phyloP scores from a whole-genome alignment of 2,888 invertebrate genomes.

The Eurois occulta region DNA sequence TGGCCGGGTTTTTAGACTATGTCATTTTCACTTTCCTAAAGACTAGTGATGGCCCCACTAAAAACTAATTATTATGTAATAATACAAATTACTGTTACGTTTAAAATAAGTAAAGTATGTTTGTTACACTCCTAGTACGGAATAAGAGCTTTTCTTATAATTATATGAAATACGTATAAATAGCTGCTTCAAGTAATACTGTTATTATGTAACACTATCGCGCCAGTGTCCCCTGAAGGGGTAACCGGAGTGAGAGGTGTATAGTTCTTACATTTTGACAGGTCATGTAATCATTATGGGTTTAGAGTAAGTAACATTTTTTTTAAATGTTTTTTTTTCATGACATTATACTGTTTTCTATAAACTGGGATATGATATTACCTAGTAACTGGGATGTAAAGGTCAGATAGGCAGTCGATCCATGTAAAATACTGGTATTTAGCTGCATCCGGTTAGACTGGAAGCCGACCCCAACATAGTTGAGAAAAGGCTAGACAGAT shows the following conservation, averaged over 20 bases:
- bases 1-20: neutral
- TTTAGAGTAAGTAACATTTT: neutral
- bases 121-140: conserved; percentile 30
- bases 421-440: neutral
- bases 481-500: neutral
- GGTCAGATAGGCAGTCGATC: neutral
- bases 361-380: neutral
- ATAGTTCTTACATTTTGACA: neutral
- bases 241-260: neutral
- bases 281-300: neutral
- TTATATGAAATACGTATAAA: conserved; percentile 6
- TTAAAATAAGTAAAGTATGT: conserved; percentile 17
- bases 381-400: neutral
- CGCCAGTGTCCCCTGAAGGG: neutral
- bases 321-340: neutral
- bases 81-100: conserved; percentile 11
- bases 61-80: conserved; percentile 5
- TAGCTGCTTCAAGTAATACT: conserved; percentile 51
- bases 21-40: conserved; percentile 4
- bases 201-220: neutral
- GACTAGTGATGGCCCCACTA: conserved; percentile 28
- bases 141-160: conserved; percentile 43
- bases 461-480: too few species aligned
- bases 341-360: neutral
- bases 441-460: neutral